Conservation (phyloP, 2,113 vertebrate species). For the Onychorhynchus coronatus region DNA sequence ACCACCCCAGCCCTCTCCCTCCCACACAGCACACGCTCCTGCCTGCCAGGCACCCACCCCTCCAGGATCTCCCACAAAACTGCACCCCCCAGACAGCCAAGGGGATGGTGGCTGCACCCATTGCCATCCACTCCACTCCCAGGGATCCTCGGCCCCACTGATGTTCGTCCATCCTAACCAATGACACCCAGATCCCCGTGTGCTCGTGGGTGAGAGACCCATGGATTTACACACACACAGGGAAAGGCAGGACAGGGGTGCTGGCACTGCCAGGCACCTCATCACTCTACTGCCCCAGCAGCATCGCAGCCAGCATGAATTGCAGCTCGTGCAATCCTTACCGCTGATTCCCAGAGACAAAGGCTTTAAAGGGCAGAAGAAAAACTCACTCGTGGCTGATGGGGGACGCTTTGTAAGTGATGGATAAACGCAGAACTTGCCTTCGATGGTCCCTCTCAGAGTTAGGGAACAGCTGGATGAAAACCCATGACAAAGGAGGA, state of each 20-base stretch:
- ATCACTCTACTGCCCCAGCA: neutral
- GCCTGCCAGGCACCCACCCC: neutral
- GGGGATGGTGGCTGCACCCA: accelerated
- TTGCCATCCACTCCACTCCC: neutral
- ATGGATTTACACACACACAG: accelerated
- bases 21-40: neutral
- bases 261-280: neutral
- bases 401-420: neutral
- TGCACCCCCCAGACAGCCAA: neutral
- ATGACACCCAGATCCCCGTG: accelerated
- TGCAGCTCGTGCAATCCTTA: accelerated
- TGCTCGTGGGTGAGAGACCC: accelerated
- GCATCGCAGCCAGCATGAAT: neutral
- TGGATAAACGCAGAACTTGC: neutral
- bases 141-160: neutral
- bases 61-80: neutral
- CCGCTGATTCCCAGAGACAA: neutral
- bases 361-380: neutral
- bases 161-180: accelerated
- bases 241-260: neutral
- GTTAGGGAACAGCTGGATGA: conserved; percentile 42
- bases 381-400: neutral
- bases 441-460: neutral
- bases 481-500: conserved; percentile 32
- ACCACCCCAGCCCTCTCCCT: neutral